A percentile compares a stretch with the other conserved stretches of the same genome.
Evolutionary conservation across 1,140 invertebrate genomes (phyloP).

Genomic region (Wasmannia auropunctata): DNA sequence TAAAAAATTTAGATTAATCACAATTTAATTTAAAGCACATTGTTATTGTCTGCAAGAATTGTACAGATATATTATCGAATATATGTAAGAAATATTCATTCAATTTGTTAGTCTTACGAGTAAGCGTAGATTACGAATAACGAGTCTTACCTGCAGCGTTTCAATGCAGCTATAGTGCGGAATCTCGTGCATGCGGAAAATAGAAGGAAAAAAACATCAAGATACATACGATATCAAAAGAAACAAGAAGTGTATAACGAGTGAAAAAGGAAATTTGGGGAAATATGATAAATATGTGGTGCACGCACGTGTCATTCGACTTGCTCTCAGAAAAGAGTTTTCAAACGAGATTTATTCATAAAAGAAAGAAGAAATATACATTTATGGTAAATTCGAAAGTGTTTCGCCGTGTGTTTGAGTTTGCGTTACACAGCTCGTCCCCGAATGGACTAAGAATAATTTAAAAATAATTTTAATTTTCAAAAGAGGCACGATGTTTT

Average conservation of each 20-base stretch:
- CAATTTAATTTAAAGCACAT: neutral
- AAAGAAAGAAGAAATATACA: constrained; percentile 48
- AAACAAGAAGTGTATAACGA: neutral
- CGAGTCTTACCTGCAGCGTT: constrained; percentile 33
- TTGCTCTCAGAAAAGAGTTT: constrained; percentile 32
- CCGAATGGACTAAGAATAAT: neutral
- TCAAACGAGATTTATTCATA: constrained; percentile 64
- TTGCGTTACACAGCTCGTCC: neutral
- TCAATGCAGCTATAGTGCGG: neutral
- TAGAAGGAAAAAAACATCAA: constrained; percentile 6
- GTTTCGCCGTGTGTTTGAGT: neutral
- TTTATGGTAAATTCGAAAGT: constrained; percentile 16
- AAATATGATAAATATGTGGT: neutral
- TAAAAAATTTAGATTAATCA: neutral
- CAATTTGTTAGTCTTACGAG: neutral
- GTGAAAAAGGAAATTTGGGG: neutral
- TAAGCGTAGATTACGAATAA: constrained; percentile 5
- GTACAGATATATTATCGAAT: neutral
- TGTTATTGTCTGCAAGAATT: neutral
- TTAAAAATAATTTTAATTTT: no score
- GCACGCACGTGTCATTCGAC: neutral
- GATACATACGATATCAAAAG: neutral
- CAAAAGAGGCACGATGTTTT: neutral
- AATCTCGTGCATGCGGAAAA: constrained; percentile 30
- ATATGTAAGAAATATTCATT: neutral